These are phyloP conservation scores for Xenus cinereus DNA, from an alignment of 2,113 vertebrate species.

Conservation along the genomic window DNA sequence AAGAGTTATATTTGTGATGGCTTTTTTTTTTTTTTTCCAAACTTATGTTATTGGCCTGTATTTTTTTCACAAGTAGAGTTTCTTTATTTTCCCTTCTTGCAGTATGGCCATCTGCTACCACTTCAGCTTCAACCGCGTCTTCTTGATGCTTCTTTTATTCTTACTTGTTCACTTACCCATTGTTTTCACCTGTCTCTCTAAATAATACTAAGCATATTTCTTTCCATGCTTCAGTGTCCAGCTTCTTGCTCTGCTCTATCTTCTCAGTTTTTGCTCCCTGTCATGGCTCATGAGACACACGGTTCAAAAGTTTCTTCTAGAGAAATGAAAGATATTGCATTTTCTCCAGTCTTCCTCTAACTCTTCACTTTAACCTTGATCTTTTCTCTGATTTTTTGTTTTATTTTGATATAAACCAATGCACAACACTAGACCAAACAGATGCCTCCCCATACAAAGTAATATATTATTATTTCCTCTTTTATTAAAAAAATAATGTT, in stretches of 20 bases:
- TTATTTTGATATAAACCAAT: neutral
- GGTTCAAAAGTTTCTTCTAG: slow-evolving; percentile 24
- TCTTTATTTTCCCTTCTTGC: slow-evolving; percentile 21
- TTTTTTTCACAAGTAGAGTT: neutral
- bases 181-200: slow-evolving; percentile 53
- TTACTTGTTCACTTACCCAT: neutral
- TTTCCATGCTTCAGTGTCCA: slow-evolving; percentile 56
- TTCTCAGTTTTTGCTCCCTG: slow-evolving; percentile 25
- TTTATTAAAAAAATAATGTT: slow-evolving; percentile 1
- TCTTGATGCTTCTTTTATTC: slow-evolving; percentile 1
- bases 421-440: neutral
- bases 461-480: neutral
- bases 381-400: neutral
- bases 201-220: slow-evolving; percentile 52
- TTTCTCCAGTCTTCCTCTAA: slow-evolving; percentile 5
- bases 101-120: neutral
- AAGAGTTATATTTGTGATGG: neutral
- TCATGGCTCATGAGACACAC: slow-evolving; percentile 33
- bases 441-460: neutral
- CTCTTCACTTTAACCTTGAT: slow-evolving; percentile 21
- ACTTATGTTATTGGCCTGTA: neutral
- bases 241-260: slow-evolving; percentile 6
- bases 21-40: neutral
- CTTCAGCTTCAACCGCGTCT: neutral
- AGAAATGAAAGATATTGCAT: slow-evolving; percentile 8